A percentile compares a stretch with the other conserved stretches of the same genome.
phyloP scores from a whole-genome alignment of 2,797 vertebrate genomes.

The Channallabes apus region DNA sequence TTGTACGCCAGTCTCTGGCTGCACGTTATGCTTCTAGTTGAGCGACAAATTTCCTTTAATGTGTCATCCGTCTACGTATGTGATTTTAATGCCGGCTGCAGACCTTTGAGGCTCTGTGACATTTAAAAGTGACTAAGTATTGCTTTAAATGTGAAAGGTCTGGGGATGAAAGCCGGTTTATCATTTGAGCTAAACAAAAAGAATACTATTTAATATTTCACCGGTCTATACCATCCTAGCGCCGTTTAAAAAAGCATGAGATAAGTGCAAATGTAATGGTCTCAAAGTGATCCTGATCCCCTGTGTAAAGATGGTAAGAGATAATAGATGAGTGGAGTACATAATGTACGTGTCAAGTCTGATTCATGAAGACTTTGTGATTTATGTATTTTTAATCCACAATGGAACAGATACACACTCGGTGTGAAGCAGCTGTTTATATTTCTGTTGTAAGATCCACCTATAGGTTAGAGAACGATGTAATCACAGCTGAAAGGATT shows the following conservation, averaged over 20 bases:
- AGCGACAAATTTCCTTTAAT: not conserved
- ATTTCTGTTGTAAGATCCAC: not conserved
- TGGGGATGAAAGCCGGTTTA: conserved; percentile 61
- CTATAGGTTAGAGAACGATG: not conserved
- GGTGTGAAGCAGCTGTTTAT: not conserved
- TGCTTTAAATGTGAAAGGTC: conserved; percentile 82
- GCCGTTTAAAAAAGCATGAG: not conserved
- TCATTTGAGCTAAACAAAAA: conserved; percentile 36
- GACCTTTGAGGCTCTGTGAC: conserved; percentile 69
- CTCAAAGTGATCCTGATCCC: not conserved
- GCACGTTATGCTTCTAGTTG: not conserved
- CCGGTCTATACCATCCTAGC: not conserved
- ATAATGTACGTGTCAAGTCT: not conserved
- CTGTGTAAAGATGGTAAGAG: not conserved
- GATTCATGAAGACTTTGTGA: not conserved
- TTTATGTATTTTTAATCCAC: not conserved
- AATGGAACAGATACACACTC: not conserved
- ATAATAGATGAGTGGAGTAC: not conserved
- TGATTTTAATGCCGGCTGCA: not conserved
- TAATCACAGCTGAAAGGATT: conserved; percentile 10
- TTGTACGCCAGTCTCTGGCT: not conserved
- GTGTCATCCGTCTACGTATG: conserved; percentile 67
- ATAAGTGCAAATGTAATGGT: not conserved
- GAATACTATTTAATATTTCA: not conserved
- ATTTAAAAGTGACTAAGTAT: conserved; percentile 84